Evolutionary conservation across 2,888 invertebrate genomes (phyloP), one percentile per base, ranked within the genome.

Genomic region (Machimus atricapillus): DNA sequence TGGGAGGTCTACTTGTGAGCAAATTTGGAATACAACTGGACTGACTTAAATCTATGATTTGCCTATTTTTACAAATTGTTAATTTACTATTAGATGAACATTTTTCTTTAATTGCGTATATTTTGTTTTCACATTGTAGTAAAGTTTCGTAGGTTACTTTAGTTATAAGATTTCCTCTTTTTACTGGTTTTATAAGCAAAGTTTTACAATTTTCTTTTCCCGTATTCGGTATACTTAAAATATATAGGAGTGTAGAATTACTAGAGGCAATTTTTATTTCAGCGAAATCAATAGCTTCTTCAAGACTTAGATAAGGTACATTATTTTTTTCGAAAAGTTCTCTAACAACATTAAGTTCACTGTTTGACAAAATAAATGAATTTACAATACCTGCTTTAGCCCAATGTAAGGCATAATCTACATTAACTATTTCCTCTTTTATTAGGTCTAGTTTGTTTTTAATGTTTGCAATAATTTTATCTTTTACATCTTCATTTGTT

Each of bases 301-400:
- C 52, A 2, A 81, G 43, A 52, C 16, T n/a, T n/a, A 46, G 16
- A 27, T 81, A 81, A 5, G 81, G 81, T 52, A 81, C 81, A 81
- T 81, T 81, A 81, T 52, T 81, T 52, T 79, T 79, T 52, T 81
- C 81, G 31, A 81, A 81, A 14, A 23, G 52, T 81, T 52, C 81
- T 52, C 23, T 81, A 16, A 56, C 52, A 23, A 81, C 27, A 52
- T 81, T 46, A 2, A 81, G 4, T 56, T 81, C 81, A 23, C 52
- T 81, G 5, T 52, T 81, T 27, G 81, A 81, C 52, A 52, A 81
- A 81, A 81, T 16, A 12, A 81, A 81, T 23, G 46, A 52, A 14
- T 81, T 81, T 52, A 81, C 52, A 31, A 81, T 46, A 2, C 56
- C 78, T 19, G 46, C 43, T 78, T 78, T 78, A 7, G 31, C 76